phyloP scores from a whole-genome alignment of 23 tunicate species.

The Pegea sp. region DNA sequence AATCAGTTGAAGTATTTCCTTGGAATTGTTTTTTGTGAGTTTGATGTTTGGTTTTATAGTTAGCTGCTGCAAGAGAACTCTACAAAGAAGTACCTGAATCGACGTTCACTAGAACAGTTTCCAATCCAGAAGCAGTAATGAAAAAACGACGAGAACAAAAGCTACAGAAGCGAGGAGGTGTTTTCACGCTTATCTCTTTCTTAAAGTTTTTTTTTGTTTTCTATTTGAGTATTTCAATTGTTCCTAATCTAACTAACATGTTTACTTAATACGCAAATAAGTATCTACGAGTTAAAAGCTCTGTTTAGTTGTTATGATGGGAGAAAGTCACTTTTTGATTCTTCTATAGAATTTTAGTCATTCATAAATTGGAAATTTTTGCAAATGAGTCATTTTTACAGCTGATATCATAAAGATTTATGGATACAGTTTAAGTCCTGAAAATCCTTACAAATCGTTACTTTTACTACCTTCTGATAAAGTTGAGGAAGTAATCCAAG shows the following conservation, averaged over 20 bases:
- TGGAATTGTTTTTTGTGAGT: background rate
- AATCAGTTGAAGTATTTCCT: background rate
- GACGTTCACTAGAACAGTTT: conserved; percentile 81
- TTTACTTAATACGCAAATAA: too few relatives aligned
- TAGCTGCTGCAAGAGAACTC: conserved; percentile 45
- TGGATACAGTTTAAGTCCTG: conserved; percentile 48
- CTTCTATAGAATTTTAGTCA: too few relatives aligned
- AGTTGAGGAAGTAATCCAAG: conserved; percentile 37
- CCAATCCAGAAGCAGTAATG: conserved; percentile 92
- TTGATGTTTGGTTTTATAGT: conserved; percentile 11
- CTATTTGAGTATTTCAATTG: too few relatives aligned
- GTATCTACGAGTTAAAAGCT: too few relatives aligned
- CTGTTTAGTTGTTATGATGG: too few relatives aligned
- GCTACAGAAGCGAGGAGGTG: conserved; percentile 84
- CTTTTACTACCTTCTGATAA: conserved; percentile 50
- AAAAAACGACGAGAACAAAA: conserved; percentile 86
- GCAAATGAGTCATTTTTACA: too few relatives aligned
- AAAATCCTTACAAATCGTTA: conserved; percentile 64
- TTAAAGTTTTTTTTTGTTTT: too few relatives aligned
- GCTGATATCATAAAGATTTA: conserved; percentile 61
- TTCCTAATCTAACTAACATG: too few relatives aligned
- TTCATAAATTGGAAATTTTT: too few relatives aligned
- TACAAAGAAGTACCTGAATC: conserved; percentile 84
- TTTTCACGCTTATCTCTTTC: too few relatives aligned
- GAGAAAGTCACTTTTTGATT: too few relatives aligned